Evolutionary conservation across 2,888 invertebrate genomes (phyloP), one percentile per base, ranked within the genome.

Genomic region (Sicus ferrugineus): DNA sequence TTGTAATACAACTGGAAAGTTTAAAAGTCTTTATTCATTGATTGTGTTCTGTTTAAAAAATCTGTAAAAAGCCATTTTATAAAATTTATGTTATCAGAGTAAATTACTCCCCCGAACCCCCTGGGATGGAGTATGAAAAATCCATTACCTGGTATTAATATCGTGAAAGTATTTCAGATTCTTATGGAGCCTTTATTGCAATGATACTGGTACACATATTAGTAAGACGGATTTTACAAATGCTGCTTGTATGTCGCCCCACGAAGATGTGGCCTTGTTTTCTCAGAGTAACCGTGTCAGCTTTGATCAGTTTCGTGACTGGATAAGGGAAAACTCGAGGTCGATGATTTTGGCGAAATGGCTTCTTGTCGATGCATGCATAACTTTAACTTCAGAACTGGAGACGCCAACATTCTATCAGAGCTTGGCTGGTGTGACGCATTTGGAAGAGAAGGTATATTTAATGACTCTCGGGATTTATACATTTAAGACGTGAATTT

Each of bases 361-460:
- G 96, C 85, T 96, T 73, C 84, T 96, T 23, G 89, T 90, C 2
- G 92, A 93, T 77, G 88, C 89, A 3, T 89, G 89, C 76, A 90
- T 93, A 54, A 91, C 91, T 64, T 87, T 94, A 5, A 91, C 92
- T 56, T 92, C 93, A 72, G 94, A 95, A 79, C 86, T 92, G 80
- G 95, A 95, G 83, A 94, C 94, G 1, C 92, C 92, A 0, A 96
- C 96, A 0, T 96, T 97, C 82, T 97, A 96, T 84, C 96, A 97
- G 83, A 96, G 96, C 66, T 87, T 97, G 71, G 95, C 96, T 50
- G 97, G 96, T 38, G 96, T 97, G 38, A 97, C 97, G 26, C 97
- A 97, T 86, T 88, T 92, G 68, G 92, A 92, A 76, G 92, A 92
- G 76, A 88, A 90, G 83, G 93, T 93, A 50, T 19, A 50, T 28